A percentile compares a stretch with the other conserved stretches of the same genome.
These are phyloP conservation scores for Turnix velox DNA, from an alignment of 2,113 vertebrate genomes.

Conservation along the genomic window DNA sequence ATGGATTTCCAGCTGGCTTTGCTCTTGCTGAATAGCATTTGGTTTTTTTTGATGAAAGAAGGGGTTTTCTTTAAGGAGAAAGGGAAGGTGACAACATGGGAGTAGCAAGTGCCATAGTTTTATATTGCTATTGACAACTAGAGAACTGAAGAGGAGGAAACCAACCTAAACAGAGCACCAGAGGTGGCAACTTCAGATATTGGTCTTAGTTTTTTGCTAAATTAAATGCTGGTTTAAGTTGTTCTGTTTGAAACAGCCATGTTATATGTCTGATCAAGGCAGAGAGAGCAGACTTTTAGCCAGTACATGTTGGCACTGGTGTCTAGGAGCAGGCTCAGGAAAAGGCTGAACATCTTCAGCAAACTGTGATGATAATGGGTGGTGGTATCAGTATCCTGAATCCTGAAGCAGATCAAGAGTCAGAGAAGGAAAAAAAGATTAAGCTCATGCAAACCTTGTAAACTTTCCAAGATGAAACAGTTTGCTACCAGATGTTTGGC, in stretches of 20 bases:
- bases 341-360: neutral
- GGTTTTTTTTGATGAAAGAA: neutral
- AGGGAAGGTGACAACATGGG: neutral
- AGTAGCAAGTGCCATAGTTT: neutral
- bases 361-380: neutral
- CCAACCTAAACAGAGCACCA: neutral
- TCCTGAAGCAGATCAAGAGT: neutral
- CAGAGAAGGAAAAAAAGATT: neutral
- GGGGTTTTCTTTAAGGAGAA: neutral
- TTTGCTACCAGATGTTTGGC: slow-evolving; percentile 48
- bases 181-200: neutral
- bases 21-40: neutral
- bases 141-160: neutral
- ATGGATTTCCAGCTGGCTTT: neutral
- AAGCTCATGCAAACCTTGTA: neutral
- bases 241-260: neutral
- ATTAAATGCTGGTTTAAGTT: neutral
- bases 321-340: neutral
- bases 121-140: neutral
- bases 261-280: neutral
- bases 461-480: slow-evolving; percentile 26
- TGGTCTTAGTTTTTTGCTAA: neutral
- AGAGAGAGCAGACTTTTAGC: neutral
- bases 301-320: neutral
- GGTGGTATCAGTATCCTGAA: neutral